Evolutionary conservation across 2,113 vertebrate species (phyloP), one percentile per base, ranked within the genome.

Genomic region (Plectropomus leopardus): DNA sequence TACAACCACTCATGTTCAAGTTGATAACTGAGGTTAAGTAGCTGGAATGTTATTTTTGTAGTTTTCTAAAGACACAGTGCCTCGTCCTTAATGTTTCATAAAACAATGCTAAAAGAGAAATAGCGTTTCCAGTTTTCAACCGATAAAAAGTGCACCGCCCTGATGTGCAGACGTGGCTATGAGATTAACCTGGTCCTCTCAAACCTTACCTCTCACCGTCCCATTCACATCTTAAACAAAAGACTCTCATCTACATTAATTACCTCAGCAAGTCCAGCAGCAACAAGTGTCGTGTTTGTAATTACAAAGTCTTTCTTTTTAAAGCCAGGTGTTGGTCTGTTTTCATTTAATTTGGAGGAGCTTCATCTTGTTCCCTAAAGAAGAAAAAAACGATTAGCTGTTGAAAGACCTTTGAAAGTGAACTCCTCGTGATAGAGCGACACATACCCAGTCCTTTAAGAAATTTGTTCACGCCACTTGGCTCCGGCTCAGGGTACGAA

Each of bases 401-500:
- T 23, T 77, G 23, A 32, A 59, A 70, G 51, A 51, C 42, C 45
- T 23, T 42, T 72, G 7, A n/a, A 21, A 65, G 51, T 9, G 17
- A 65, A 26, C 1, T 1, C 44, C 9, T 58, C 36, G 57, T 19
- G 28, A 53, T 1, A 28, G 3, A 42, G 44, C 2, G 19, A 1
- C 57, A 86, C 94, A 96, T 89, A 99, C 98, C 97, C 6, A 99
- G 94, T 84, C 95, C 98, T 80, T 97, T 97, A 68, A 99, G 94
- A 92, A 99, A 98, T 93, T 90, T 97, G 92, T 99, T 98, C 88
- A 99, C 89, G 4, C 97, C 96, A 21, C 95, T 97, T 26, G 95
- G 95, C 85, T 97, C 97, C 0, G 95, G 91, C 58, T 97, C 98
- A 51, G 97, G 94, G 86, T 95, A 93, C 0, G 96, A 96, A 72